Base-by-base conservation (phyloP, 2,888 invertebrate genomes). In the Copidosoma aretas region DNA sequence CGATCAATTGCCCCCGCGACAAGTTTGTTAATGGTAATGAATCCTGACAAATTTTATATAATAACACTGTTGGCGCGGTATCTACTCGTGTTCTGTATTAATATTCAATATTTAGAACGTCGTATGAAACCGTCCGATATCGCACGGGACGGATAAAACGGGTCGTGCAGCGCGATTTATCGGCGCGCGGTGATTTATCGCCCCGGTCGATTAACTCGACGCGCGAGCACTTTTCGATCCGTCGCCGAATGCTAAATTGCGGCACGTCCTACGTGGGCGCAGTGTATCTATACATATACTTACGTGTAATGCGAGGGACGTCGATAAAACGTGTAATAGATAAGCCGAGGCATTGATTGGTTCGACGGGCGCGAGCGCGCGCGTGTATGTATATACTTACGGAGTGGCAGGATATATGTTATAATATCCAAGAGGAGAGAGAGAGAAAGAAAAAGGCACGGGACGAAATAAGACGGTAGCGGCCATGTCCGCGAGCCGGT, bases 341-440 rank as follows among this genome's bases (percentile, higher is more conserved):
- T 54, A 58, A 61, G 51, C 22, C 52, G 17, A 51, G 52, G 46
- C 57, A 68, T 68, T 64, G 46, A 58, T 54, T 60, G 32, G 41
- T 25, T 25, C 22, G 62, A 51, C 62, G 51, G 53, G 53, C 51
- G 17, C n/a, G 46, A 22, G 57, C 24, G 14, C 39, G 60, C n/a
- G n/a, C n/a, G n/a, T n/a, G n/a, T n/a, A n/a, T n/a, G n/a, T n/a
- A n/a, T n/a, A n/a, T n/a, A n/a, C n/a, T n/a, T n/a, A 56, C 49
- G 60, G 19, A 54, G 12, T 5, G 4, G 52, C 21, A 24, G 41
- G 32, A 19, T 24, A 14, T 0, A 17, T n/a, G n/a, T n/a, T n/a
- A n/a, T n/a, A 5, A 32, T 4, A 19, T n/a, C 10, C 32, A 10
- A 43, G 58, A 54, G 32, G 46, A 60, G 43, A 51, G 41, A 10